Evolutionary conservation across 2,113 vertebrate genomes (phyloP), one percentile per base, ranked within the genome.

Genomic region (Carlito syrichta): DNA sequence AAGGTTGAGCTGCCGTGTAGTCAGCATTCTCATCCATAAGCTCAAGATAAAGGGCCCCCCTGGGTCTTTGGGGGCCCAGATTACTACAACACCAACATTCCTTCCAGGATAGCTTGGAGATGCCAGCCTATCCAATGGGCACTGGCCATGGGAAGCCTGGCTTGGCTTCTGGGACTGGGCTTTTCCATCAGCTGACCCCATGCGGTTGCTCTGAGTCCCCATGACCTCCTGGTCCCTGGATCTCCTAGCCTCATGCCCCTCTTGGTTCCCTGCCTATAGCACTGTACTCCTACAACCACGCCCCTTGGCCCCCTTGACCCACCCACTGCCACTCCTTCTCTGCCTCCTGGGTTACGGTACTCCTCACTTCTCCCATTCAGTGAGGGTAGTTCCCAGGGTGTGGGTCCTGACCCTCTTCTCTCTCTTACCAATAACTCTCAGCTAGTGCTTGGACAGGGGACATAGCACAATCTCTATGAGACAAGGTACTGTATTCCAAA

Each of bases 241-340:
- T n/a, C 54, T 68, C n/a, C 50, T 32, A 43, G 50, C 43, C 69
- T 40, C 38, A 4, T 6, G 3, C 30, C 81, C 76, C 19, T 2
- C 56, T 27, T 43, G 8, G 1, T 19, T 22, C 17, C 23, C 23
- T 2, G 3, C 58, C 48, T 43, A 35, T 22, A 40, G 8, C 69
- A 35, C 17, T 7, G 9, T 50, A 32, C 27, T 2, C 32, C 17
- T 2, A 0, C 8, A 7, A 30, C 38, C 56, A 38, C 1, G 27
- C 4, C 45, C 48, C 38, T 86, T 10, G 0, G 25, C 56, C 45
- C 38, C 38, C 45, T 62, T 6, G 2, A 25, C 14, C 52, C 25
- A 6, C 56, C 9, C 23, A n/a, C 3, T 1, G 56, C 43, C 78
- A 27, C 38, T 30, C 43, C 40, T 62, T 8, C 74, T 85, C 38